Evolutionary conservation across 2,888 invertebrate species (phyloP), one percentile per base, ranked within the genome.

Genomic region (Apamea monoglypha): DNA sequence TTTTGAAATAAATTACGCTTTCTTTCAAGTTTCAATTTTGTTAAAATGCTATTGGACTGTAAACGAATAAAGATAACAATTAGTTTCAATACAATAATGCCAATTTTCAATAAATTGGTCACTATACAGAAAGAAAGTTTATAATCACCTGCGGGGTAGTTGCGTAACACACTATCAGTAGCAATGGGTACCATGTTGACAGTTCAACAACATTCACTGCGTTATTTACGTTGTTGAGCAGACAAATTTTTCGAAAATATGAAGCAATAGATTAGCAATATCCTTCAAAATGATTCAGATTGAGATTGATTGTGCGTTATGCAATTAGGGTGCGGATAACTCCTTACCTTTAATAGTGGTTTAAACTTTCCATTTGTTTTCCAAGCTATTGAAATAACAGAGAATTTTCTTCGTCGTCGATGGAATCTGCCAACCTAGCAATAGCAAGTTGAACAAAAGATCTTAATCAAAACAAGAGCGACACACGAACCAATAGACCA

Each of bases 391-490:
- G 10, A 56, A 56, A 25, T 25, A 56, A 25, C 25, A 25, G 25
- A 56, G 2, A 56, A 53, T 25, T 25, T 53, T 56, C 10, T 56
- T 53, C 53, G 21, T 2, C 25, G 2, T 8, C 3, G 8, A 25
- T 53, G 25, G 18, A 12, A 47, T 12, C 47, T 47, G 50, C 50
- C 44, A 36, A 36, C 36, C 36, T 2, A 7, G 21, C 53, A 50
- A 40, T 21, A 53, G 21, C 21, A n/a, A n/a, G n/a, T 56, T n/a
- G 12, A 56, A 56, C n/a, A 56, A 56, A 56, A 59, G 5, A n/a
- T 71, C 10, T 56, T n/a, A 16, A 80, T 81, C 18, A 85, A 86
- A 83, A 83, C 83, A 76, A 69, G 79, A 67, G 25, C 29, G 32
- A 59, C 44, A 74, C n/a, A 67, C 53, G 2, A 12, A 50, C 14